Conservation (phyloP, 2,888 invertebrate genomes). For the Sarcophaga subvicina region DNA sequence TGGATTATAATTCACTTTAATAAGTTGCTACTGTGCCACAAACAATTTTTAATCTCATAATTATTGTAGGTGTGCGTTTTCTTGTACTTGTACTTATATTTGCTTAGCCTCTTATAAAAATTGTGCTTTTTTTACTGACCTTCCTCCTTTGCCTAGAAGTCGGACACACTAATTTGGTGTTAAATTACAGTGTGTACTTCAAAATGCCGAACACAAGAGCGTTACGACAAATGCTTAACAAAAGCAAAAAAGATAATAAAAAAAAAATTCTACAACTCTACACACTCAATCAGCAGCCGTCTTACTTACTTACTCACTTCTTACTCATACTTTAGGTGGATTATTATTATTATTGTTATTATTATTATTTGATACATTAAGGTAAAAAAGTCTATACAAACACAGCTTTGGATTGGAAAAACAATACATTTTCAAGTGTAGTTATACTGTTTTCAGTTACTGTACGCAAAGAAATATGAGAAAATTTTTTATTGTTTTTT, state of each 20-base stretch:
- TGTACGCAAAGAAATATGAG: not conserved
- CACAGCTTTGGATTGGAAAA: too few relatives aligned
- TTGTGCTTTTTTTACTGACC: conserved; percentile 1
- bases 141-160: not conserved
- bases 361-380: not conserved
- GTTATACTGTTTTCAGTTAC: too few relatives aligned
- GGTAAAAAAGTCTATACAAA: not conserved
- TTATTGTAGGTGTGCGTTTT: not conserved
- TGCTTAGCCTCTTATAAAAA: not conserved
- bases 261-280: not conserved
- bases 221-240: not conserved
- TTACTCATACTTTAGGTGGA: conserved; percentile 1
- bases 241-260: not conserved
- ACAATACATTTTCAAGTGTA: too few relatives aligned
- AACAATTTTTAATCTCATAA: not conserved
- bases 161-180: not conserved
- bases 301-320: not conserved
- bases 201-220: not conserved
- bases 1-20: not conserved
- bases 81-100: not conserved
- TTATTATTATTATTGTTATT: not conserved
- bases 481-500: not conserved
- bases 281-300: too few relatives aligned
- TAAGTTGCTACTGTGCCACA: not conserved
- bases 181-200: conserved; percentile 4